Percentiles rank a stretch among this genome's conserved stretches.
phyloP scores from a whole-genome alignment of 53 echinoderm and acorn worm species.

The Antedon mediterranea region DNA sequence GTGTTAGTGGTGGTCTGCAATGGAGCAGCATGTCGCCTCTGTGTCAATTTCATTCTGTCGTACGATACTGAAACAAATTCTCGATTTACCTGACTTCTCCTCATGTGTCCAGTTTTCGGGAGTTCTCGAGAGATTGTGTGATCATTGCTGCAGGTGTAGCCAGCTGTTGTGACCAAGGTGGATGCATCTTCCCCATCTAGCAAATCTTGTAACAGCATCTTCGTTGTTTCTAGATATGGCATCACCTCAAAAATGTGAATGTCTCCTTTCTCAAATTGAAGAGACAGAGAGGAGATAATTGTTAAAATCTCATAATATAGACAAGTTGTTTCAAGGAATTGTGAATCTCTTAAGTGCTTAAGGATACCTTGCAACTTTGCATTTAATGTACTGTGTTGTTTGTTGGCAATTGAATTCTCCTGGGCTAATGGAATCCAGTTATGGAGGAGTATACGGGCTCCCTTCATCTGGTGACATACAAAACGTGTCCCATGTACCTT shows the following conservation, averaged over 20 bases:
- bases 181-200: too few species aligned
- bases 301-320: neutral
- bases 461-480: slow-evolving; percentile 24
- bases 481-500: slow-evolving; percentile 36
- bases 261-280: neutral
- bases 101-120: too few species aligned
- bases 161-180: too few species aligned
- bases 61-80: too few species aligned
- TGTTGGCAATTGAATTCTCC: neutral
- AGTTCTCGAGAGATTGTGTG: too few species aligned
- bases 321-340: neutral
- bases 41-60: too few species aligned
- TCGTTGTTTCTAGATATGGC: neutral
- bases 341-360: neutral
- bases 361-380: neutral
- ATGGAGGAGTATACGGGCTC: slow-evolving; percentile 13
- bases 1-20: neutral
- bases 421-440: slow-evolving; percentile 13
- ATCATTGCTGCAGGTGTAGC: too few species aligned
- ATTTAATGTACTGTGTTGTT: neutral
- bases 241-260: neutral
- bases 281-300: neutral
- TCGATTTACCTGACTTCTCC: too few species aligned
- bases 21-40: too few species aligned
- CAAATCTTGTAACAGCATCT: too few species aligned